These are phyloP conservation scores for Poeciliopsis paucimaculata DNA, from an alignment of 2,797 vertebrate species.

Conservation along the genomic window DNA sequence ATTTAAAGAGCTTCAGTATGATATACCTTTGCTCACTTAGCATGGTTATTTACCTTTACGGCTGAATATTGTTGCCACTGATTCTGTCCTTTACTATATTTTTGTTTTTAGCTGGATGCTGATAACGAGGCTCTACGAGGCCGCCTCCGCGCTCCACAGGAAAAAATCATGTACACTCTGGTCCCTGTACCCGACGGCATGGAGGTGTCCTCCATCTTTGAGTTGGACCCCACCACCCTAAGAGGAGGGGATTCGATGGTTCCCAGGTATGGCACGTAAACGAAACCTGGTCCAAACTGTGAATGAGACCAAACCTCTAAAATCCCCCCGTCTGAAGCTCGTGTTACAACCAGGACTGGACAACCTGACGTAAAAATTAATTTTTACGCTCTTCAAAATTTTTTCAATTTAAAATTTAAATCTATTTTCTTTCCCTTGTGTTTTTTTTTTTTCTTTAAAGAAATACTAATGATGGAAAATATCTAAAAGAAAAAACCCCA, in stretches of 20 bases:
- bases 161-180: constrained; percentile 94
- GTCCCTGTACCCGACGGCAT: constrained; percentile 97
- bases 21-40: not conserved
- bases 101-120: constrained; percentile 84
- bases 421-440: too few relatives aligned
- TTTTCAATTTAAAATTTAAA: too few relatives aligned
- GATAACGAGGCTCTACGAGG: constrained; percentile 91
- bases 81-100: constrained; percentile 5
- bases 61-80: not conserved
- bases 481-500: too few relatives aligned
- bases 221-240: constrained; percentile 96
- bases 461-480: too few relatives aligned
- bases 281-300: not conserved
- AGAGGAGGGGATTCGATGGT: constrained; percentile 97
- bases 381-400: too few relatives aligned
- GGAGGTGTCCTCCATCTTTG: constrained; percentile 98
- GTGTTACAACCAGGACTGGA: too few relatives aligned
- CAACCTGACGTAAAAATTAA: too few relatives aligned
- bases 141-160: constrained; percentile 83
- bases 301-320: not conserved
- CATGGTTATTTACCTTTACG: not conserved
- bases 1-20: not conserved
- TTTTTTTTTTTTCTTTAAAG: too few relatives aligned
- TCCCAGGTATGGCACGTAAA: constrained; percentile 85
- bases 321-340: not conserved